A percentile compares a stretch with the other conserved stretches of the same genome.
Conservation (phyloP, 2,113 vertebrate genomes). For the Calidris pugnax region DNA sequence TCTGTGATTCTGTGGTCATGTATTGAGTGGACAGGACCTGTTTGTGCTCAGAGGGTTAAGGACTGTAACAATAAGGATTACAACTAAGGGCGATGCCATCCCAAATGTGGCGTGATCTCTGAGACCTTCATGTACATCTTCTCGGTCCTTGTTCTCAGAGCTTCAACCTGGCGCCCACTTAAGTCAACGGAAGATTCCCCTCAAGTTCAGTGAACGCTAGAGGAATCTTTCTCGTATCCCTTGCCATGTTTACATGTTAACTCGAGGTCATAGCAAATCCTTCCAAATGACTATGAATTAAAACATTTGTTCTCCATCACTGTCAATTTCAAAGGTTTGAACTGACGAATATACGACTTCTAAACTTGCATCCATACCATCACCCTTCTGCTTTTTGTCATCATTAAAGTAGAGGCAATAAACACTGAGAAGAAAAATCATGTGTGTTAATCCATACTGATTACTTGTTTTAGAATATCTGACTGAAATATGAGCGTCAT, state of each 20-base stretch:
- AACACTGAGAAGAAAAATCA: slow-evolving; percentile 65
- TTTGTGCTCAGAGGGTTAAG: neutral
- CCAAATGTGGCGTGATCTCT: neutral
- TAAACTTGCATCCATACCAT: slow-evolving; percentile 29
- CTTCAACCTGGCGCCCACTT: neutral
- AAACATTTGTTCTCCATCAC: slow-evolving; percentile 52
- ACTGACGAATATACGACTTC: neutral
- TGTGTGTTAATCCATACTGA: slow-evolving; percentile 53
- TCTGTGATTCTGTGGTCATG: neutral
- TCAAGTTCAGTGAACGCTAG: neutral
- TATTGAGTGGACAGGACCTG: neutral
- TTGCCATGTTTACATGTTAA: slow-evolving; percentile 55
- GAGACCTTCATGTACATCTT: neutral
- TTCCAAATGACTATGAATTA: slow-evolving; percentile 28
- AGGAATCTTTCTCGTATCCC: neutral
- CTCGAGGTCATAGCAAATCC: neutral
- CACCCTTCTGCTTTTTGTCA: slow-evolving; percentile 75
- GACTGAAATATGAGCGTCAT: slow-evolving; percentile 68
- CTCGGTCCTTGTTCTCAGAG: neutral
- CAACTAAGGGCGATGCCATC: neutral
- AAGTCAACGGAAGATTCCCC: neutral
- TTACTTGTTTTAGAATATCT: slow-evolving; percentile 49
- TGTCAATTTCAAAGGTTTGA: slow-evolving; percentile 45
- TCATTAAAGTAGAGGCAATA: slow-evolving; percentile 62
- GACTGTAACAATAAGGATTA: neutral